These are phyloP conservation scores for Linurgus olivaceus DNA, from an alignment of 2,797 vertebrate genomes.

Conservation along the genomic window DNA sequence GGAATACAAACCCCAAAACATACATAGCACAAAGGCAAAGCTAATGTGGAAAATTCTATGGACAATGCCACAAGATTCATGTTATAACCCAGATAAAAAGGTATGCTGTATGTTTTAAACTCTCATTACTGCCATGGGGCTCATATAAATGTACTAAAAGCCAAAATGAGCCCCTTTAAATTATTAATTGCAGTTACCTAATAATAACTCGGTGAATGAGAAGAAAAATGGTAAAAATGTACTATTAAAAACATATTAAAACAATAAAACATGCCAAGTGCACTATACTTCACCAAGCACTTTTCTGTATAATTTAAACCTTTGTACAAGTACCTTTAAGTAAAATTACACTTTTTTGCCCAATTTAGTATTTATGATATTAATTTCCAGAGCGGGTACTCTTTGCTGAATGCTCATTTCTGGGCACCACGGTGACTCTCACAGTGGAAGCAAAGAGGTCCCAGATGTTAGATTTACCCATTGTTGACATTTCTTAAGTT, in stretches of 20 bases:
- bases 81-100: background rate
- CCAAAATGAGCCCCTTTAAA: constrained; percentile 22
- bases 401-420: constrained; percentile 22
- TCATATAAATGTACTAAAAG: constrained; percentile 34
- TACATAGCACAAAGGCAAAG: background rate
- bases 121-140: background rate
- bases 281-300: background rate
- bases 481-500: constrained; percentile 37
- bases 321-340: constrained; percentile 46
- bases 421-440: constrained; percentile 30
- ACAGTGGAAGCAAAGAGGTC: constrained; percentile 24
- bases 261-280: constrained; percentile 55
- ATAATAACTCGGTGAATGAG: constrained; percentile 57
- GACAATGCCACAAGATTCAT: background rate
- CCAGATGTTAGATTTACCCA: constrained; percentile 18
- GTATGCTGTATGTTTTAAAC: constrained; percentile 5
- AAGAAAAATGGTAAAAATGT: constrained; percentile 46
- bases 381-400: constrained; percentile 34
- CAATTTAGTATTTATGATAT: constrained; percentile 59
- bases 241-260: constrained; percentile 65
- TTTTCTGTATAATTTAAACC: constrained; percentile 52
- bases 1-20: background rate
- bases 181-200: constrained; percentile 55
- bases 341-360: constrained; percentile 36
- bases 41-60: background rate